phyloP scores from a whole-genome alignment of 2,113 vertebrate species.

The Chionodraco myersi region DNA sequence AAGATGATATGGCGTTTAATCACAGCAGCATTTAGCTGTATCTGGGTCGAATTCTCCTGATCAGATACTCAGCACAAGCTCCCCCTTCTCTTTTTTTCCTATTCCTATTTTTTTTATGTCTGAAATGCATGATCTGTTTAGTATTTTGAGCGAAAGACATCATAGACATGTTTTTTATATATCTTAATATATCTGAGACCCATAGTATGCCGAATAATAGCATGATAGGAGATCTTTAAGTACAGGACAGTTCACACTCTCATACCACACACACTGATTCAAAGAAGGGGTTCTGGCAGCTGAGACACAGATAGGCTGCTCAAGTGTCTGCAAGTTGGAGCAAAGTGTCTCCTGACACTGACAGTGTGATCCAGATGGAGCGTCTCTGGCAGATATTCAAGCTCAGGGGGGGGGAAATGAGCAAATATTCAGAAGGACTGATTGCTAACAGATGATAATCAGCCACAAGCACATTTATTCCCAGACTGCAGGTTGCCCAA shows the following conservation, averaged over 20 bases:
- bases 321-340: constrained; percentile 43
- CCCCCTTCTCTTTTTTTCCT: too few species aligned
- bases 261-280: constrained; percentile 2
- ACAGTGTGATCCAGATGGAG: constrained; percentile 65
- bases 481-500: constrained; percentile 61
- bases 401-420: constrained; percentile 50
- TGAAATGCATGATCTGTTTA: too few species aligned
- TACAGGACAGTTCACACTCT: background rate
- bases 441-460: constrained; percentile 71
- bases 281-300: constrained; percentile 41
- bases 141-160: too few species aligned
- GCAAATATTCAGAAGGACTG: constrained; percentile 66
- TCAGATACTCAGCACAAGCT: too few species aligned
- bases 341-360: constrained; percentile 56
- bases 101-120: too few species aligned
- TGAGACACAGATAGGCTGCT: constrained; percentile 29
- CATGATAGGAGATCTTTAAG: background rate
- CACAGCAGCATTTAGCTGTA: too few species aligned
- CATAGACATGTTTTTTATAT: too few species aligned
- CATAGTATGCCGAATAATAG: too few species aligned
- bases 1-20: too few species aligned
- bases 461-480: constrained; percentile 52
- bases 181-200: too few species aligned
- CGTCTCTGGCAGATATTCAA: constrained; percentile 55
- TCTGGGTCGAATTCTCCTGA: too few species aligned